Percentiles rank a stretch among this genome's conserved stretches.
Evolutionary conservation across 2,888 invertebrate genomes (phyloP).

Genomic region (Zhengitettix transpicula): DNA sequence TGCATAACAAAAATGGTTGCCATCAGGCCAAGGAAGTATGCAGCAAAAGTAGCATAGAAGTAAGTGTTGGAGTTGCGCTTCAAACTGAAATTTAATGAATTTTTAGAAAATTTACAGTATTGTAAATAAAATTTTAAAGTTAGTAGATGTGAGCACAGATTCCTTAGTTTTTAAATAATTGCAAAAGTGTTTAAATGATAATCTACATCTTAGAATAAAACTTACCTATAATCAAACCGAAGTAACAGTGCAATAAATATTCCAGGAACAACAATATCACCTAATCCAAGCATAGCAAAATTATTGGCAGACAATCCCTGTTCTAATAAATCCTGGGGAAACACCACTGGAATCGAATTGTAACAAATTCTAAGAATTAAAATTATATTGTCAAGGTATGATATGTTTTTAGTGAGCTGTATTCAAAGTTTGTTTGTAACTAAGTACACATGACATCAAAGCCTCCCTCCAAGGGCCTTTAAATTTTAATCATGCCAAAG

Average conservation of each 20-base stretch:
- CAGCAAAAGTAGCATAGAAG: slow-evolving; percentile 79
- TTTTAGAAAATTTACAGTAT: neutral
- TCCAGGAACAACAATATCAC: slow-evolving; percentile 98
- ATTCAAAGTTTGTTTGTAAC: no score
- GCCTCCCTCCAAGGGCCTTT: no score
- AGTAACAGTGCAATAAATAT: slow-evolving; percentile 95
- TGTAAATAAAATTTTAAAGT: no score
- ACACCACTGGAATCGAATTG: slow-evolving; percentile 53
- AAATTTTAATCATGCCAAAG: no score
- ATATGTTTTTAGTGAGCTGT: no score
- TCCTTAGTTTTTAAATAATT: neutral
- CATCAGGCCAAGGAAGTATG: slow-evolving; percentile 85
- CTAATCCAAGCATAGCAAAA: slow-evolving; percentile 97
- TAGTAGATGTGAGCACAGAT: neutral
- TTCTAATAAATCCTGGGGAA: slow-evolving; percentile 92
- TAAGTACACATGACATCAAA: no score
- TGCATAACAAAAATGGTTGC: slow-evolving; percentile 97
- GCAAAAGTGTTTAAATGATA: no score
- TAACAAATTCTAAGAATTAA: no score
- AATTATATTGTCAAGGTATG: no score
- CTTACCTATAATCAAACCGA: slow-evolving; percentile 70
- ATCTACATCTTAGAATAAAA: neutral
- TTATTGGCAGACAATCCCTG: slow-evolving; percentile 81
- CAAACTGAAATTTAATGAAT: slow-evolving; percentile 34
- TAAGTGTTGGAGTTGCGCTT: slow-evolving; percentile 67